These are phyloP conservation scores for Arvicanthis niloticus DNA, from an alignment of 2,113 vertebrate genomes.

Conservation along the genomic window DNA sequence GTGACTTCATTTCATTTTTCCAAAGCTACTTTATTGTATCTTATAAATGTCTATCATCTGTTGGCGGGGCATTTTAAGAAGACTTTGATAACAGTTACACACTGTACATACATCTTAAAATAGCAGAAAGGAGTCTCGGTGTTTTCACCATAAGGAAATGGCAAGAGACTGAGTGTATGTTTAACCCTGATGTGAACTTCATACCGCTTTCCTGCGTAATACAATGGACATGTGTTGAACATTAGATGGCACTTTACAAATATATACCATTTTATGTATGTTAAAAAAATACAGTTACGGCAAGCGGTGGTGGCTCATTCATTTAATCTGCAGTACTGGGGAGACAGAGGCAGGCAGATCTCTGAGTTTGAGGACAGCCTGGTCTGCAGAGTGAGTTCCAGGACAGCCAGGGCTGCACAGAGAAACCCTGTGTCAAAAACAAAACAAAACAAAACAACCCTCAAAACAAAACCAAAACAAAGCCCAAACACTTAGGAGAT, in stretches of 20 bases:
- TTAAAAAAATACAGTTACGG: not conserved
- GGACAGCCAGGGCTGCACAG: not conserved
- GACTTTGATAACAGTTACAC: not conserved
- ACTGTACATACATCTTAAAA: not conserved
- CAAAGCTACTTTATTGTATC: constrained; percentile 13
- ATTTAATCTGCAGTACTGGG: not conserved
- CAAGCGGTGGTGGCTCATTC: not conserved
- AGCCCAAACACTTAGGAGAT: not conserved
- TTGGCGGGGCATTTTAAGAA: not conserved
- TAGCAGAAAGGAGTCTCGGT: not conserved
- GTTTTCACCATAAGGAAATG: not conserved
- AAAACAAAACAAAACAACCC: not conserved
- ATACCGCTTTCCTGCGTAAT: not conserved
- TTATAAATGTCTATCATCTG: constrained; percentile 10
- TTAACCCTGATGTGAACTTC: not conserved
- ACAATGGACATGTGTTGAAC: not conserved
- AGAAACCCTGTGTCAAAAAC: not conserved
- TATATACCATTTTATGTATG: not conserved
- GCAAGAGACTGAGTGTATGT: not conserved
- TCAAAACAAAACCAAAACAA: too few species aligned
- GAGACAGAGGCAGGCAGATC: not conserved
- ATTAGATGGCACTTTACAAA: not conserved
- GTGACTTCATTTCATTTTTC: not conserved
- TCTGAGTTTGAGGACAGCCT: not conserved
- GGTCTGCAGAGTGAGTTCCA: not conserved